Base-by-base conservation (phyloP, 2,888 invertebrate genomes). In the Stenolophus ochropezus region DNA sequence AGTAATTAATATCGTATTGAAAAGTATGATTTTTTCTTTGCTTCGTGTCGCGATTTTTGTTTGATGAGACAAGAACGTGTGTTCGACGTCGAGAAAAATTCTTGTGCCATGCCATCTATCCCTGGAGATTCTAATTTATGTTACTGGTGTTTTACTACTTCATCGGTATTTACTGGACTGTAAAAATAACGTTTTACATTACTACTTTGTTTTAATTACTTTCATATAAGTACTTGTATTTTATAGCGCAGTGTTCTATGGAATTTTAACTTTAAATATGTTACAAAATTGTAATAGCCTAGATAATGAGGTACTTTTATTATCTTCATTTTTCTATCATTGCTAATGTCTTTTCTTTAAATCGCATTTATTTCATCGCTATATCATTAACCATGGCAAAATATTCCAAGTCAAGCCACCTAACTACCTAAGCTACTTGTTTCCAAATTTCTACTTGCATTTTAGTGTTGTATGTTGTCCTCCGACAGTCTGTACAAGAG, bases 1-100 rank as follows among this genome's bases (percentile, higher is more conserved):
- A 27, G 74, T 74, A 74, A 74, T 74, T 74, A 74, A 74, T 74
- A 74, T 74, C 27, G 27, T n/a, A 74, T 74, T 74, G 74, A 74
- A 74, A 51, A 74, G 53, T 51, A 53, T 18, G 51, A 74, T 74
- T 74, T 53, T 74, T 53, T 27, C 21, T 6, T 14, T 25, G 53
- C 16, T 33, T 5, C 33, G 65, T 27, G 33, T 69, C 27, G 65
- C 20, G 18, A 69, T 69, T 69, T 69, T 69, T 69, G 65, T 69
- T 25, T 61, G 14, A 73, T 23, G 49, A 47, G 73, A 73, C 42
- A 47, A 18, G 33, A 49, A 42, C 47, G 23, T 49, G 73, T 73
- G 47, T 49, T 73, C 20, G 14, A 49, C 47, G 73, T 73, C 73
- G 47, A n/a, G 47, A 73, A 71, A 47, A 73, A 73, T 47, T 49